These are phyloP conservation scores for Pseudochirops cupreus DNA, from an alignment of 2,797 vertebrate species.

Conservation along the genomic window DNA sequence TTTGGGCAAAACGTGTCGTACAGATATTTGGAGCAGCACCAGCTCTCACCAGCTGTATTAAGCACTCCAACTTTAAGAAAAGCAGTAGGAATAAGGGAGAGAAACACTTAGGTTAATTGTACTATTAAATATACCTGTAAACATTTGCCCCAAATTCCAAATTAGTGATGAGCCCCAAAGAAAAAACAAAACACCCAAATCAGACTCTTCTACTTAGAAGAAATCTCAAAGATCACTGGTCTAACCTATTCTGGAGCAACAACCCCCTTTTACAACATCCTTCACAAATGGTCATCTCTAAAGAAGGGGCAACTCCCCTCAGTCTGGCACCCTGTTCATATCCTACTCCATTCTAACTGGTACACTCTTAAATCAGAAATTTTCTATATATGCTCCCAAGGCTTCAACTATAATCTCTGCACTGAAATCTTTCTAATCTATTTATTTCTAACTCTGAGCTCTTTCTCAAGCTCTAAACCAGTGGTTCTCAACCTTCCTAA, in stretches of 20 bases:
- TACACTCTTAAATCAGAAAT: background rate
- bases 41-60: constrained; percentile 93
- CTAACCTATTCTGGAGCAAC: background rate
- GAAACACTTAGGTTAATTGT: constrained; percentile 40
- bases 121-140: background rate
- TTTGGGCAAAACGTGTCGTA: constrained; percentile 95
- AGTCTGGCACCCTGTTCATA: background rate
- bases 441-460: background rate
- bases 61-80: constrained; percentile 93
- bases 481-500: too few relatives aligned
- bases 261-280: too few relatives aligned
- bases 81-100: background rate
- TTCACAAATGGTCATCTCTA: background rate
- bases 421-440: background rate
- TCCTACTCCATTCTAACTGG: background rate
- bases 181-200: background rate
- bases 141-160: background rate
- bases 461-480: background rate
- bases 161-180: background rate
- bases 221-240: background rate
- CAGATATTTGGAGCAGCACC: constrained; percentile 93
- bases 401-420: background rate
- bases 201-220: background rate
- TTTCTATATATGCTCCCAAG: background rate
- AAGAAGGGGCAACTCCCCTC: background rate